These are phyloP conservation scores for Odocoileus hemionus DNA, from an alignment of 2,113 vertebrate species.

Conservation along the genomic window DNA sequence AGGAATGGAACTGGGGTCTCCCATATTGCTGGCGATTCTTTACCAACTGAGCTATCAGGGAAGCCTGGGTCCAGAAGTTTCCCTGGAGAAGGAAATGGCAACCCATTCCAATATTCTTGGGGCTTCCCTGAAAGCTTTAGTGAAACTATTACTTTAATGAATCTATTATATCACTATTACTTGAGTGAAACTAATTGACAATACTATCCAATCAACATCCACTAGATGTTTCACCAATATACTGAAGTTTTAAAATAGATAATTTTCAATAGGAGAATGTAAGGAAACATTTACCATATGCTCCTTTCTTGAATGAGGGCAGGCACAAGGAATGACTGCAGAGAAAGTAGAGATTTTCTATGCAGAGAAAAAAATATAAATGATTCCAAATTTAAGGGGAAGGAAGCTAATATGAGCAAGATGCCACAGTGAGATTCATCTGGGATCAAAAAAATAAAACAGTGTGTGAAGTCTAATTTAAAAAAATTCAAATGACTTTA, in stretches of 20 bases:
- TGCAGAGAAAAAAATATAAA: background rate
- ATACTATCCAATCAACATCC: background rate
- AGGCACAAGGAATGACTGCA: background rate
- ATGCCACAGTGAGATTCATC: background rate
- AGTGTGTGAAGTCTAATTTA: background rate
- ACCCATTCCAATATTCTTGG: background rate
- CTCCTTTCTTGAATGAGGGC: background rate
- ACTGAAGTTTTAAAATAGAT: background rate
- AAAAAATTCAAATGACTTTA: background rate
- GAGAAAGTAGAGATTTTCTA: background rate
- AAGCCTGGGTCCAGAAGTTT: background rate
- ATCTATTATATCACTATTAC: background rate
- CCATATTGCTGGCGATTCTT: background rate
- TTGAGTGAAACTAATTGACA: background rate
- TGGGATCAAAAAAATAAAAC: background rate
- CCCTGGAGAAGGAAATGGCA: background rate
- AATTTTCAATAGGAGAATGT: background rate
- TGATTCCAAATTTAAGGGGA: background rate
- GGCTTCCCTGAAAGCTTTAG: background rate
- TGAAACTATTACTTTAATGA: background rate
- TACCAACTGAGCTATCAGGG: background rate
- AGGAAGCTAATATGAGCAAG: background rate
- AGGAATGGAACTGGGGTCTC: background rate
- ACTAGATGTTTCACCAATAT: background rate
- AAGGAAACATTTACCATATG: background rate